Conservation (phyloP, 2,113 vertebrate species). For the Centropristis striata region DNA sequence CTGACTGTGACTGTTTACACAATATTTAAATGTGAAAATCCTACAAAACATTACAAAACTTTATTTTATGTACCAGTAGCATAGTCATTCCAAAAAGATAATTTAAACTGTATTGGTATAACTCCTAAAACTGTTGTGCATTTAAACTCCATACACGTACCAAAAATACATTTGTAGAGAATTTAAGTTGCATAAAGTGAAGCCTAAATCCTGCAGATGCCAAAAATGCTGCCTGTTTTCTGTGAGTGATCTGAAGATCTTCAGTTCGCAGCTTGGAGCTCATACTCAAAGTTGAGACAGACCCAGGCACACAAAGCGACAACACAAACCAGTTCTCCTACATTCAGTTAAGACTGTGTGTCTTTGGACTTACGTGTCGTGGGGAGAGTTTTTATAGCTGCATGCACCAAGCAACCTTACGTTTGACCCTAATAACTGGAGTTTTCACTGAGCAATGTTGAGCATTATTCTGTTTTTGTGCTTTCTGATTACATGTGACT, state of each 20-base stretch:
- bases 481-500: neutral
- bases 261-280: neutral
- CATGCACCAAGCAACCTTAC: constrained; percentile 31
- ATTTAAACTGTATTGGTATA: neutral
- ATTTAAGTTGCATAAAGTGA: neutral
- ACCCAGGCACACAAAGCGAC: neutral
- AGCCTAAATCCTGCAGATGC: constrained; percentile 4
- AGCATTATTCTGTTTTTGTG: neutral
- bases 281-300: neutral
- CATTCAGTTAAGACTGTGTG: neutral
- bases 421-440: neutral
- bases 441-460: neutral
- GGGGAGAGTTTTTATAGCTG: constrained; percentile 2
- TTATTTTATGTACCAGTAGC: constrained; percentile 8
- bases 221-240: constrained; percentile 6
- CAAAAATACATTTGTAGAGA: constrained; percentile 12
- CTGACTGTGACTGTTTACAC: neutral
- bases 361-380: neutral
- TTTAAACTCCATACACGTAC: constrained; percentile 14
- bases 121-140: neutral
- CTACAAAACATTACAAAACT: constrained; percentile 9
- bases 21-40: neutral
- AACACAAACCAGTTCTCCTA: constrained; percentile 19
- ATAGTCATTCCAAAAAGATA: constrained; percentile 5
- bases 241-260: constrained; percentile 4